Conservation (phyloP, 2,113 vertebrate species). For the Thalassoma bifasciatum region DNA sequence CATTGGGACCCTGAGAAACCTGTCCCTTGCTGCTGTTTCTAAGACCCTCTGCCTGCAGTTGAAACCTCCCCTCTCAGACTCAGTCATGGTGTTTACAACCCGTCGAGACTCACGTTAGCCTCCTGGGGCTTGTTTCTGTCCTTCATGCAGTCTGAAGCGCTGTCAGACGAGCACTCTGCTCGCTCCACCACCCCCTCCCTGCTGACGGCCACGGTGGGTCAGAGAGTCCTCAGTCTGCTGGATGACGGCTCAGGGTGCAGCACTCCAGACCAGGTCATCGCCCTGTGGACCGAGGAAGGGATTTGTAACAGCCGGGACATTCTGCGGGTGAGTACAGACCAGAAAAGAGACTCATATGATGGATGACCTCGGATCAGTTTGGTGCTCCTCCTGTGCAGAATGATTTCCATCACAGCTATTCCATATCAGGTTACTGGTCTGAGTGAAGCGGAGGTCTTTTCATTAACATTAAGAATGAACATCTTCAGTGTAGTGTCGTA, state of each 20-base stretch:
- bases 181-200: slow-evolving; percentile 77
- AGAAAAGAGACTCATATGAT: too few species aligned
- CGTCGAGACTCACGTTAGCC: not conserved
- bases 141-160: slow-evolving; percentile 52
- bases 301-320: slow-evolving; percentile 83
- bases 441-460: too few species aligned
- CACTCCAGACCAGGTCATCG: slow-evolving; percentile 76
- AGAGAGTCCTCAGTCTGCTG: slow-evolving; percentile 80
- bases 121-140: not conserved
- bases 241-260: slow-evolving; percentile 82
- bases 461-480: too few species aligned
- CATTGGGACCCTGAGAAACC: not conserved
- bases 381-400: too few species aligned
- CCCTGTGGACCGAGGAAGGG: slow-evolving; percentile 87
- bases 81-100: not conserved
- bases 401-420: too few species aligned
- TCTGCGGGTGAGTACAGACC: slow-evolving; percentile 79
- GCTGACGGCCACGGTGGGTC: slow-evolving; percentile 74
- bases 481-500: too few species aligned
- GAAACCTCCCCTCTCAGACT: too few species aligned
- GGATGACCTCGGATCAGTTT: too few species aligned
- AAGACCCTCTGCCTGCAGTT: not conserved
- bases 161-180: slow-evolving; percentile 24
- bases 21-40: not conserved
- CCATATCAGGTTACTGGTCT: too few species aligned